Percentiles rank a stretch among this genome's conserved stretches.
Evolutionary conservation across 2,888 invertebrate species (phyloP).

Genomic region (Mimumesa dahlbomi): DNA sequence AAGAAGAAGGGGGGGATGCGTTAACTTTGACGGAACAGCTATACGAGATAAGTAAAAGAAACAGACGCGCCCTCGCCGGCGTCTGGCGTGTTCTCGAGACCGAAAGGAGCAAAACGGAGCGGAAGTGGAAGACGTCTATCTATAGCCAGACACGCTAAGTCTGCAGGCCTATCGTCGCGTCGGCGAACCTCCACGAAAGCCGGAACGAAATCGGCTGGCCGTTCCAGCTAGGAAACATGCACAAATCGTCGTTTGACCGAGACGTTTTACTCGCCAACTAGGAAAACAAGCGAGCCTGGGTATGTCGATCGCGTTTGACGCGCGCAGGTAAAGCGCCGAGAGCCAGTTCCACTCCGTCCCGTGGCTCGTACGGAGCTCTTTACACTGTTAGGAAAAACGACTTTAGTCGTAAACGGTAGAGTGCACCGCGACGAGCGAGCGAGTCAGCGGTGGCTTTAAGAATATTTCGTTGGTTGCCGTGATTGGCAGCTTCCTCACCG

Average conservation of each 20-base stretch:
- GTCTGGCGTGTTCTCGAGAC: slow-evolving; percentile 43
- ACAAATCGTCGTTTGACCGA: too few species aligned
- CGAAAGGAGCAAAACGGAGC: slow-evolving; percentile 62
- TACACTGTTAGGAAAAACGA: too few species aligned
- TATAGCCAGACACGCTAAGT: slow-evolving; percentile 64
- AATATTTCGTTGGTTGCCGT: too few species aligned
- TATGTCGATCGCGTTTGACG: neutral
- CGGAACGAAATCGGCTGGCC: neutral
- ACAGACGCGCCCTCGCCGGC: slow-evolving; percentile 11
- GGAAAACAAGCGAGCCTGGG: neutral
- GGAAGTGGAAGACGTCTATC: slow-evolving; percentile 68
- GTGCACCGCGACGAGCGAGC: too few species aligned
- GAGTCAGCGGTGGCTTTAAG: too few species aligned
- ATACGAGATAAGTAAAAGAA: too few species aligned
- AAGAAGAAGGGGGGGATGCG: too few species aligned
- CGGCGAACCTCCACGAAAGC: slow-evolving; percentile 12
- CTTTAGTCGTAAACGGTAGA: too few species aligned
- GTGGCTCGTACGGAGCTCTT: slow-evolving; percentile 16
- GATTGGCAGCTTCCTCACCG: too few species aligned
- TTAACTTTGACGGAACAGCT: too few species aligned
- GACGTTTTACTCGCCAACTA: neutral
- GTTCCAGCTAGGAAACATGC: too few species aligned
- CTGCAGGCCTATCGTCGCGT: slow-evolving; percentile 10
- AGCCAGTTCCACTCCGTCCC: slow-evolving; percentile 29
- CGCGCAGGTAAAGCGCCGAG: slow-evolving; percentile 8